phyloP scores from a whole-genome alignment of 2,888 invertebrate species.

The Geophilus truncorum region DNA sequence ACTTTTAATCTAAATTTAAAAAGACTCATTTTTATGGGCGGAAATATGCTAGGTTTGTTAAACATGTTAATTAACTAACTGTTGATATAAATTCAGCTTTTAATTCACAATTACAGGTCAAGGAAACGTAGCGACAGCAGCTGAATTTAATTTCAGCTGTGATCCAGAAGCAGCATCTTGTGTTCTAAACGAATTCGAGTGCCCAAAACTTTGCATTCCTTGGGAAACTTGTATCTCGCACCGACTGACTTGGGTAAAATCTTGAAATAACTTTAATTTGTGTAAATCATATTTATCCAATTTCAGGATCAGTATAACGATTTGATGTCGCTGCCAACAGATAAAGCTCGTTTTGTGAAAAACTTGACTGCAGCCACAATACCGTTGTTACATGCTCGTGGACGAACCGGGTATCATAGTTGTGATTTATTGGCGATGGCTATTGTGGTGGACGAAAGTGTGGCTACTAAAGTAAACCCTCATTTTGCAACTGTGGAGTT shows the following conservation, averaged over 20 bases:
- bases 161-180: constrained; percentile 34
- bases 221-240: constrained; percentile 31
- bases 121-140: constrained; percentile 30
- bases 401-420: not conserved
- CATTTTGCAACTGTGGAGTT: too few species aligned
- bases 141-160: constrained; percentile 35
- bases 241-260: constrained; percentile 13
- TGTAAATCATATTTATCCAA: too few species aligned
- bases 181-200: constrained; percentile 31
- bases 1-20: constrained; percentile 42
- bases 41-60: constrained; percentile 43
- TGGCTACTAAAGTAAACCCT: too few species aligned
- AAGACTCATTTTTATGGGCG: constrained; percentile 33
- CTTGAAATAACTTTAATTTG: too few species aligned
- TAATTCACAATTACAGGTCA: not conserved
- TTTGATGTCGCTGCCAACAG: not conserved
- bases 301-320: constrained; percentile 4
- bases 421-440: too few species aligned
- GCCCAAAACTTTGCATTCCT: constrained; percentile 8
- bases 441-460: too few species aligned
- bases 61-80: not conserved
- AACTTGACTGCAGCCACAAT: not conserved
- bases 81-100: not conserved
- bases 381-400: not conserved
- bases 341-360: not conserved